Evolutionary conservation across 2,113 vertebrate species (phyloP), one percentile per base, ranked within the genome.

Genomic region (Gopherus evgoodei): DNA sequence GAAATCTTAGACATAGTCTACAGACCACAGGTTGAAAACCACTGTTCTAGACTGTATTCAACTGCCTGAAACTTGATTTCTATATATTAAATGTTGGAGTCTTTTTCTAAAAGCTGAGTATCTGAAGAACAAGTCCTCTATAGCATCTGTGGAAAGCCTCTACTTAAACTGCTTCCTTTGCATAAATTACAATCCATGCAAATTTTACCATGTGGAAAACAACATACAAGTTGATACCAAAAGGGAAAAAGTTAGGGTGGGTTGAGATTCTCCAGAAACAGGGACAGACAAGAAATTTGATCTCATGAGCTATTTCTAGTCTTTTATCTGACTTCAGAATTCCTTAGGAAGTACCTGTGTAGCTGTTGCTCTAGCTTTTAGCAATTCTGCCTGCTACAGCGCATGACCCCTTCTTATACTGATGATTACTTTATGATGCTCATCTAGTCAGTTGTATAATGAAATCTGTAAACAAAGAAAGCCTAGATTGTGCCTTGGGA

Each of bases 241-340:
- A 92, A 92, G 22, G 38, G 24, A 24, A 12, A 62, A 9, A 81
- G 9, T 12, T 22, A 80, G 35, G 29, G 50, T 11, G 47, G 53
- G 7, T 35, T 93, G 79, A 94, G 88, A 72, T 89, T 12, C 81
- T 96, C 90, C 54, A 59, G 88, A 84, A 92, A 90, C 83, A 31
- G 72, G 81, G 80, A 91, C 75, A 4, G 57, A 79, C 38, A 83
- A 92, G 72, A 29, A 49, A 44, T 50, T 16, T 84, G 53, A 35
- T 56, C 57, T 86, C 56, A 27, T 35, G 52, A 22, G 2, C 53
- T 27, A 1, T 0, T 5, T 69, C 25, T 85, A n/a, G 53, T 24
- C 29, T 83, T 35, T 83, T 79, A 2, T 11, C 13, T n/a, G 22
- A 25, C 38, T 6, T 72, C 50, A n/a, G 19, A 81, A 4, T 42